Conservation (phyloP, 2,888 invertebrate species). For the Trichopria drosophilae region DNA sequence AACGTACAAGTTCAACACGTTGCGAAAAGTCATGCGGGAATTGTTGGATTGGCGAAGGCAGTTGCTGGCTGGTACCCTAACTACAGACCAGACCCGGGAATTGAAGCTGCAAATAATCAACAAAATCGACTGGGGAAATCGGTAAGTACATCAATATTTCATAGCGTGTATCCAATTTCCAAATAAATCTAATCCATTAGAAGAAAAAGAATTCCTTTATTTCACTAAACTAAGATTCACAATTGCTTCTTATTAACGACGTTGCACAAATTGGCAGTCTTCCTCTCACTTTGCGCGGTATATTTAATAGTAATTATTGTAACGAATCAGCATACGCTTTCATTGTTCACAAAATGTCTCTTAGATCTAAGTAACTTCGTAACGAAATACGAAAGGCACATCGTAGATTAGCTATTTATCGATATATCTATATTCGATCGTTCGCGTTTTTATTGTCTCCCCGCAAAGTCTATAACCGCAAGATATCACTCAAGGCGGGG, state of each 20-base stretch:
- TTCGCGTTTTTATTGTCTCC: constrained; percentile 35
- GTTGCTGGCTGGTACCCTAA: constrained; percentile 83
- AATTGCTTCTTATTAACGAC: constrained; percentile 33
- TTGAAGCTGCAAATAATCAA: constrained; percentile 83
- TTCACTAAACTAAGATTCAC: constrained; percentile 30
- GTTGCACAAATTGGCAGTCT: constrained; percentile 48
- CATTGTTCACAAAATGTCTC: constrained; percentile 25
- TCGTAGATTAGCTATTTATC: constrained; percentile 39
- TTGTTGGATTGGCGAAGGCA: constrained; percentile 83
- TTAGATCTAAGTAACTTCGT: constrained; percentile 32
- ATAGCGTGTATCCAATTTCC: not conserved
- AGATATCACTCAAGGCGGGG: constrained; percentile 50
- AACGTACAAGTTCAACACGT: constrained; percentile 80
- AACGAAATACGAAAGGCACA: constrained; percentile 48
- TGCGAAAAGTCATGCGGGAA: constrained; percentile 88
- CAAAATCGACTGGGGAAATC: constrained; percentile 95
- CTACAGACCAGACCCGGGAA: constrained; percentile 88
- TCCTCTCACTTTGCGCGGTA: constrained; percentile 39
- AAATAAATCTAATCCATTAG: constrained; percentile 16
- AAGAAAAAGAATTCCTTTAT: constrained; percentile 31
- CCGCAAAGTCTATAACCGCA: constrained; percentile 40
- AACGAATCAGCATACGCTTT: constrained; percentile 27
- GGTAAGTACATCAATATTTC: constrained; percentile 66
- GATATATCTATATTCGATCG: constrained; percentile 33
- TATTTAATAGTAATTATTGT: constrained; percentile 29